Conservation (phyloP, 2,888 invertebrate genomes). For the Dinocampus coccinellae region DNA sequence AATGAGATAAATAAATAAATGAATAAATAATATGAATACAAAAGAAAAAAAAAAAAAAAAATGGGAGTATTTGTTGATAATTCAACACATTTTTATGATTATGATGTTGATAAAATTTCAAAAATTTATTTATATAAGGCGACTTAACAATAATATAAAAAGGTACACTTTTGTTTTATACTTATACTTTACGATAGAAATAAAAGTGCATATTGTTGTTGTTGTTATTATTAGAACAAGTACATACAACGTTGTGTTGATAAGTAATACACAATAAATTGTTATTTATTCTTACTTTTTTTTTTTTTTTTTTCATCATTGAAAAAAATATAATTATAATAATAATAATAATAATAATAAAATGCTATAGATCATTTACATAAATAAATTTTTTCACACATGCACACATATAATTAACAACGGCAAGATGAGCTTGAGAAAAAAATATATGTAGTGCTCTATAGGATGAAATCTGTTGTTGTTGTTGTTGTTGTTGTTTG, state of each 20-base stretch:
- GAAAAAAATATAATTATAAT: not conserved
- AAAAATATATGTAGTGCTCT: too few relatives aligned
- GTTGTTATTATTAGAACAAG: constrained; percentile 53
- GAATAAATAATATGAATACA: too few relatives aligned
- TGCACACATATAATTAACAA: too few relatives aligned
- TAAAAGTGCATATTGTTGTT: constrained; percentile 49
- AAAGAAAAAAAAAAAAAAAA: too few relatives aligned
- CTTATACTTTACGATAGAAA: constrained; percentile 56
- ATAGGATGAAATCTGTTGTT: not conserved
- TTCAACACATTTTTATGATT: not conserved
- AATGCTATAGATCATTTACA: too few relatives aligned
- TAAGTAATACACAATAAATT: constrained; percentile 47
- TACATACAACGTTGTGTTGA: constrained; percentile 56
- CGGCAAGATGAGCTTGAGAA: too few relatives aligned
- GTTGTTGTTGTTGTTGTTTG: not conserved
- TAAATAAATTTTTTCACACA: too few relatives aligned
- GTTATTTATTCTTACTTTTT: not conserved
- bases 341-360: too few relatives aligned
- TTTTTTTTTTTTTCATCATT: constrained; percentile 30
- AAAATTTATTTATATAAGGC: constrained; percentile 60
- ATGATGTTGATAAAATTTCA: constrained; percentile 40
- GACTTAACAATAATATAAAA: constrained; percentile 62
- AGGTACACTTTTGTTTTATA: constrained; percentile 56
- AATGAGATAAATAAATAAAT: too few relatives aligned
- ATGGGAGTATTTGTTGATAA: not conserved